Evolutionary conservation across 2,797 vertebrate genomes (phyloP).

Genomic region (Cyclopterus lumpus): DNA sequence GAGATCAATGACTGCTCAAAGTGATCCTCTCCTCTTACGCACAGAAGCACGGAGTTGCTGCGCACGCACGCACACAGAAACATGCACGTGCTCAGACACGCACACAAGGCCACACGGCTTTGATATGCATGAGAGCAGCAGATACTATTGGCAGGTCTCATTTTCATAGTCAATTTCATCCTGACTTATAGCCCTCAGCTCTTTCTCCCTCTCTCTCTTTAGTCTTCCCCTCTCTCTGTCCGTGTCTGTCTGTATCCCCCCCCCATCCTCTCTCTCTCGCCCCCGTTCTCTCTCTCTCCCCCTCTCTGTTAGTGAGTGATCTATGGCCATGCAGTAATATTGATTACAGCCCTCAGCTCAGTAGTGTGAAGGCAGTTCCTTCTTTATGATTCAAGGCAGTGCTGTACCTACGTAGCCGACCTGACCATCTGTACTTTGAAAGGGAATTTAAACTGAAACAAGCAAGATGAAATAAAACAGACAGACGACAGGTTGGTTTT

Average conservation of each 20-base stretch:
- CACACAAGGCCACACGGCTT: slow-evolving; percentile 56
- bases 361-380: slow-evolving; percentile 66
- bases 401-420: slow-evolving; percentile 45
- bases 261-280: slow-evolving; percentile 19
- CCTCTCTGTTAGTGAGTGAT: slow-evolving; percentile 72
- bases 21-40: slow-evolving; percentile 52
- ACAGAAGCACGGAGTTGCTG: slow-evolving; percentile 18
- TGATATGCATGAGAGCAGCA: slow-evolving; percentile 79
- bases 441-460: slow-evolving; percentile 53
- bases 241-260: slow-evolving; percentile 35
- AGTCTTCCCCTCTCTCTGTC: slow-evolving; percentile 26
- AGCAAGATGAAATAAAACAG: slow-evolving; percentile 34
- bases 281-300: slow-evolving; percentile 1
- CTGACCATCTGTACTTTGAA: slow-evolving; percentile 49
- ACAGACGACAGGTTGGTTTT: slow-evolving; percentile 10
- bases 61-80: slow-evolving; percentile 9
- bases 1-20: slow-evolving; percentile 68
- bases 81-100: slow-evolving; percentile 14
- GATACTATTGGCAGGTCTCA: slow-evolving; percentile 79
- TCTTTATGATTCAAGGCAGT: slow-evolving; percentile 70
- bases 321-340: slow-evolving; percentile 80
- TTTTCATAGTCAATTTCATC: slow-evolving; percentile 84
- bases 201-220: slow-evolving; percentile 40
- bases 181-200: slow-evolving; percentile 76
- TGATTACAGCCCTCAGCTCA: slow-evolving; percentile 76